Conservation (phyloP, 2,888 invertebrate species). For the Heterodera filipjevi region DNA sequence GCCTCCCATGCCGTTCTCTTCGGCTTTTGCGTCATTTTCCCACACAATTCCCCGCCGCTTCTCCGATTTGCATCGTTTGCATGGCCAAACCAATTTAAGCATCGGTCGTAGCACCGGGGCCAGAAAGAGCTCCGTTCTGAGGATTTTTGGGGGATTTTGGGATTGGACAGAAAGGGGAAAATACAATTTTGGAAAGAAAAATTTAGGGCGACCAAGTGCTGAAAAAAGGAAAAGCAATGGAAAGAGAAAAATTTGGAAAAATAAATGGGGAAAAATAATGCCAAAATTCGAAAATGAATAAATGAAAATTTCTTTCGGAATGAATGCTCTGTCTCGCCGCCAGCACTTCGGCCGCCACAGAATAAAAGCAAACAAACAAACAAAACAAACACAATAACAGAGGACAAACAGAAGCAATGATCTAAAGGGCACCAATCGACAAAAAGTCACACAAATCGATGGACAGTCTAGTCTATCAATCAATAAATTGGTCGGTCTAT, state of each 20-base stretch:
- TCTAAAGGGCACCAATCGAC: no score
- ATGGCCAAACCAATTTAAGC: conserved; percentile 2
- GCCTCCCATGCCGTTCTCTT: background rate
- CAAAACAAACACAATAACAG: background rate
- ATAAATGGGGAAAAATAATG: background rate
- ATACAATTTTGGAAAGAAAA: background rate
- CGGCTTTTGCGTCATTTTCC: background rate
- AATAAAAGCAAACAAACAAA: conserved; percentile 5
- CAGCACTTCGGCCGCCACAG: conserved; percentile 15
- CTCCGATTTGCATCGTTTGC: background rate
- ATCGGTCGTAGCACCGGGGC: conserved; percentile 18
- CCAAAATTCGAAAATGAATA: background rate
- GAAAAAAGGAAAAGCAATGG: background rate
- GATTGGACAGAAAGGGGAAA: background rate
- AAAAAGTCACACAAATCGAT: no score
- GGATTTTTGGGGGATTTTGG: background rate
- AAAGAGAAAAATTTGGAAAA: conserved; percentile 7
- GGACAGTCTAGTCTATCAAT: no score
- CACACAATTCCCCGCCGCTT: background rate
- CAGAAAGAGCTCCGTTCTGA: conserved; percentile 25
- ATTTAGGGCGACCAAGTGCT: conserved; percentile 1
- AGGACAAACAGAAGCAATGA: no score
- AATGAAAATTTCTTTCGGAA: background rate
- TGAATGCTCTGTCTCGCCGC: conserved; percentile 18
- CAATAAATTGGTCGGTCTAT: no score